Evolutionary conservation across 2,797 vertebrate genomes (phyloP).

Genomic region (Onychomys torridus): DNA sequence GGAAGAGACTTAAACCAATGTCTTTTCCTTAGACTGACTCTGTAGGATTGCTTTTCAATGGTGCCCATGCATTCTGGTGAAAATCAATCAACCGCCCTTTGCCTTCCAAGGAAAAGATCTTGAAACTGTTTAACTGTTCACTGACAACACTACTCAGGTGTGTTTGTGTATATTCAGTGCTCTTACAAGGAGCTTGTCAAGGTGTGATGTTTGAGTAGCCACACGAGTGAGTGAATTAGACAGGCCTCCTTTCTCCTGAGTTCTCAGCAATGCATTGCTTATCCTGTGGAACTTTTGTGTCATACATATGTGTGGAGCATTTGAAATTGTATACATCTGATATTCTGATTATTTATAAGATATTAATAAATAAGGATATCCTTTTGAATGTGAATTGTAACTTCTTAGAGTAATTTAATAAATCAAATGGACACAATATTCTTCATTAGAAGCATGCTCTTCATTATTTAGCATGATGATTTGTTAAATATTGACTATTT

Average conservation of each 20-base stretch:
- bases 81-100: background rate
- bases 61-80: background rate
- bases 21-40: background rate
- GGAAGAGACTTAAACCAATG: background rate
- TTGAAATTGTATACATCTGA: background rate
- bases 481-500: conserved; percentile 56
- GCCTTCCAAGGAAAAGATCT: background rate
- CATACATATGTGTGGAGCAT: background rate
- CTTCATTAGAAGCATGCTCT: background rate
- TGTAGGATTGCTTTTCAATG: background rate
- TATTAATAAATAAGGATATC: background rate
- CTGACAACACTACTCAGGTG: background rate
- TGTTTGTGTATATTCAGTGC: background rate
- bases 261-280: background rate
- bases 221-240: background rate
- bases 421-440: background rate
- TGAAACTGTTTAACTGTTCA: conserved; percentile 14
- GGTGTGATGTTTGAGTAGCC: background rate
- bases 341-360: conserved; percentile 17
- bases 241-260: background rate
- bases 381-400: background rate
- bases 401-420: background rate
- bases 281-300: background rate
- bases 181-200: background rate
- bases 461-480: conserved; percentile 9